Conservation (phyloP, 2,888 invertebrate genomes). For the Escarpia spicata region DNA sequence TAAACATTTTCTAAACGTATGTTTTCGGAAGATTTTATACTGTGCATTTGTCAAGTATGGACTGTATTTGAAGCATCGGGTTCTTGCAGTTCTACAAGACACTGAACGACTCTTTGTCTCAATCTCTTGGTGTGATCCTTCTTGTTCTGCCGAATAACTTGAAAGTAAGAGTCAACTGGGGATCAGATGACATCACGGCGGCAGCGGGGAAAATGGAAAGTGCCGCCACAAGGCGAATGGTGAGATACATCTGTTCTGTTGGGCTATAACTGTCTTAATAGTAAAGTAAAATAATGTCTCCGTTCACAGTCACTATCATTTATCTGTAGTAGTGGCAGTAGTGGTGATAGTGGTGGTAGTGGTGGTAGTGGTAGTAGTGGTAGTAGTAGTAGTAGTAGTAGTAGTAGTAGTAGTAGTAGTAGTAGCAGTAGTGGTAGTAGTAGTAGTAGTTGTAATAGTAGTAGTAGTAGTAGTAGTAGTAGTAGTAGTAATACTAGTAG, state of each 20-base stretch:
- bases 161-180: neutral
- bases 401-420: slow-evolving; percentile 29
- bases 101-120: neutral
- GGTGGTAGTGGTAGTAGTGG: slow-evolving; percentile 26
- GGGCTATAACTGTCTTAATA: neutral
- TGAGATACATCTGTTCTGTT: too few relatives aligned
- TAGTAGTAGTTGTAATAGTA: slow-evolving; percentile 24
- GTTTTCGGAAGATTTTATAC: too few relatives aligned
- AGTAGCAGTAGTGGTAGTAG: slow-evolving; percentile 22
- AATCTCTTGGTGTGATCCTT: neutral
- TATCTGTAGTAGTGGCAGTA: too few relatives aligned
- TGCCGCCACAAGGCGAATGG: neutral
- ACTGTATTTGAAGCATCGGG: neutral
- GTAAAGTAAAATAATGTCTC: too few relatives aligned
- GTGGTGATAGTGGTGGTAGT: neutral
- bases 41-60: too few relatives aligned
- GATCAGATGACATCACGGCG: neutral
- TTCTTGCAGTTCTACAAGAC: neutral
- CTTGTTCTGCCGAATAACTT: neutral
- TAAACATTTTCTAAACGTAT: too few relatives aligned
- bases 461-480: neutral
- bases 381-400: slow-evolving; percentile 29
- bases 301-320: too few relatives aligned
- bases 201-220: neutral
- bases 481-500: too few relatives aligned